A percentile compares a stretch with the other conserved stretches of the same genome.
Conservation (phyloP, 2,888 invertebrate species). For the Temnothorax unifasciatus region DNA sequence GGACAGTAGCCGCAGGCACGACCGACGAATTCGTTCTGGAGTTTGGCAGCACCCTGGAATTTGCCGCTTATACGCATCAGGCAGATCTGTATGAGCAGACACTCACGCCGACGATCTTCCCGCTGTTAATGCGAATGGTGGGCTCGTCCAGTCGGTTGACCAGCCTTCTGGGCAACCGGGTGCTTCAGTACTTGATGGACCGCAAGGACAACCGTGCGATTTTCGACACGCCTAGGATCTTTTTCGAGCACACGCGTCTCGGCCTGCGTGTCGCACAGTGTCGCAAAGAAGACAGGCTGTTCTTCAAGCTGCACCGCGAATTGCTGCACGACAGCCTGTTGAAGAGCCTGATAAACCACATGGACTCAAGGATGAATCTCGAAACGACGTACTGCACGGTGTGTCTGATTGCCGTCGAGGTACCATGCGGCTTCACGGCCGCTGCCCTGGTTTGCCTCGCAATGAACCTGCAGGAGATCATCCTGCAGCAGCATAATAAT, state of each 20-base stretch:
- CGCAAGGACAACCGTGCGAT: constrained; percentile 86
- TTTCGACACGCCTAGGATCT: constrained; percentile 87
- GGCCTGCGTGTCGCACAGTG: constrained; percentile 85
- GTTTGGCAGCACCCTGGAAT: constrained; percentile 88
- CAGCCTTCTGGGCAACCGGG: constrained; percentile 88
- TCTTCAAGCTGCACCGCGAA: constrained; percentile 87
- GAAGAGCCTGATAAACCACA: constrained; percentile 87
- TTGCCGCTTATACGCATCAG: constrained; percentile 87
- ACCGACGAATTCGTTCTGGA: constrained; percentile 86
- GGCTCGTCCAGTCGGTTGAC: constrained; percentile 86
- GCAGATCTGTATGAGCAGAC: constrained; percentile 85
- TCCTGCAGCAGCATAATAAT: constrained; percentile 78
- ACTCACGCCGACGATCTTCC: constrained; percentile 87
- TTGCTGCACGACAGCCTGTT: constrained; percentile 86
- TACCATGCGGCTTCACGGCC: constrained; percentile 89
- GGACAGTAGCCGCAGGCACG: constrained; percentile 86
- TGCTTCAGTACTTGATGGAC: constrained; percentile 88
- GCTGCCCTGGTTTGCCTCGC: constrained; percentile 88
- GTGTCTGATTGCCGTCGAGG: constrained; percentile 88
- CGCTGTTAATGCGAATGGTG: constrained; percentile 87
- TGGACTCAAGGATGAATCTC: constrained; percentile 86
- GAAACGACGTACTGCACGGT: constrained; percentile 88
- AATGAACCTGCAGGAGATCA: constrained; percentile 89
- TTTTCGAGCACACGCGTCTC: constrained; percentile 85
- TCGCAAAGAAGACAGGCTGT: constrained; percentile 87